Evolutionary conservation across 1,140 invertebrate species (phyloP).

Genomic region (Apis florea): DNA sequence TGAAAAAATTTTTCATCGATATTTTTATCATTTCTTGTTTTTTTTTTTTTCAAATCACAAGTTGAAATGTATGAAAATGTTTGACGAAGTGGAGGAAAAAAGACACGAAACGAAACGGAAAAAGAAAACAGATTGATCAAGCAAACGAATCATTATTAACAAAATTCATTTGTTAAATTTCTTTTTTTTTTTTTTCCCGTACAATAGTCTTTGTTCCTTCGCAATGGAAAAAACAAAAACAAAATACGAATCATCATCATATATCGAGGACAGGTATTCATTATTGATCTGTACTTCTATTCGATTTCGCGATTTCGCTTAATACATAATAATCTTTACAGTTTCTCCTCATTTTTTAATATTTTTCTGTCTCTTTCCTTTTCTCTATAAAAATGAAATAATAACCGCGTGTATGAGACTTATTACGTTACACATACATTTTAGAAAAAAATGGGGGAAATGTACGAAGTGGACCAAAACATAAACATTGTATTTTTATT

Average conservation of each 20-base stretch:
- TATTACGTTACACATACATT: neutral
- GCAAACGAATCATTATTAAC: constrained; percentile 29
- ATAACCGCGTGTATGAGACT: neutral
- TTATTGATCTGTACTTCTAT: neutral
- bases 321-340: neutral
- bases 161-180: constrained; percentile 10
- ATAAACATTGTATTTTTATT: constrained; percentile 72
- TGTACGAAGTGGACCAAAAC: constrained; percentile 67
- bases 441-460: constrained; percentile 57
- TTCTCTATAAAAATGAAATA: neutral
- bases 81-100: constrained; percentile 4
- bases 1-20: neutral
- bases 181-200: constrained; percentile 9
- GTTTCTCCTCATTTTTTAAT: neutral
- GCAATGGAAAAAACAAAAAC: neutral
- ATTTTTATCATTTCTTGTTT: neutral
- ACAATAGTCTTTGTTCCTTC: neutral
- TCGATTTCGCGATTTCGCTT: neutral
- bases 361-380: neutral
- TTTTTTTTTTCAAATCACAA: neutral
- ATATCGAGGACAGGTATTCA: neutral
- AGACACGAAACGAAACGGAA: neutral
- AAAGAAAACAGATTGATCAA: constrained; percentile 2
- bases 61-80: neutral
- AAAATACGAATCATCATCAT: neutral